A percentile compares a stretch with the other conserved stretches of the same genome.
phyloP scores from a whole-genome alignment of 2,113 vertebrate species.

The Pollimyrus isidori region DNA sequence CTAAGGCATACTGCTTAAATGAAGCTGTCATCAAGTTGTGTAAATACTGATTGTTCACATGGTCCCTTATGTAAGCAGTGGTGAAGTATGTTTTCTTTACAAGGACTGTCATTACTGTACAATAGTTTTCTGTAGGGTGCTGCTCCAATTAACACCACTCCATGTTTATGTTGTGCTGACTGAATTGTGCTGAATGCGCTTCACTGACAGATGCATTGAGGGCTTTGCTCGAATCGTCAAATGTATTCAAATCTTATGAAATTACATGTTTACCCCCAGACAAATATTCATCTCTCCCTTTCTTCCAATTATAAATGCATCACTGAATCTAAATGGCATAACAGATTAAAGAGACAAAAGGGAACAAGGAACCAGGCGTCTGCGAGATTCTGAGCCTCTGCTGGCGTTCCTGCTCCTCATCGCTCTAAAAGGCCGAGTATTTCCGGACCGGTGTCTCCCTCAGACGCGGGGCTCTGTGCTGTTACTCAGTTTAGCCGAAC shows the following conservation, averaged over 20 bases:
- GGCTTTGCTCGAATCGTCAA: background rate
- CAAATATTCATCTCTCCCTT: constrained; percentile 6
- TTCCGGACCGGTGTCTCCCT: background rate
- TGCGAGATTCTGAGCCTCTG: background rate
- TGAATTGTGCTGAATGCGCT: background rate
- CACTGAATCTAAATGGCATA: constrained; percentile 14
- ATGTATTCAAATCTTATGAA: constrained; percentile 16
- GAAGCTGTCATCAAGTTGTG: constrained; percentile 16
- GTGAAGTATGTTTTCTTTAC: background rate
- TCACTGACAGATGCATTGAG: constrained; percentile 5
- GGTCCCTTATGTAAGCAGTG: background rate
- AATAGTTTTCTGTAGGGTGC: background rate
- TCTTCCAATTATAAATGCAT: constrained; percentile 14
- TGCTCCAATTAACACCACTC: constrained; percentile 1
- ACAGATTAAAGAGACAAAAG: constrained; percentile 10
- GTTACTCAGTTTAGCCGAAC: background rate
- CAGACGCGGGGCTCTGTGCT: background rate
- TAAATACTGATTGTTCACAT: background rate
- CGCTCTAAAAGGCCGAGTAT: background rate
- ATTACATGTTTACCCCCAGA: constrained; percentile 16
- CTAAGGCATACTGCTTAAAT: constrained; percentile 1
- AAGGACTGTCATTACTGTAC: background rate
- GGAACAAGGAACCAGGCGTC: background rate
- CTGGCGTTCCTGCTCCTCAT: background rate
- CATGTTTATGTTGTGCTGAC: background rate